A percentile compares a stretch with the other conserved stretches of the same genome.
Conservation (phyloP, 2,888 invertebrate species). For the Drepanosiphum platanoidis region DNA sequence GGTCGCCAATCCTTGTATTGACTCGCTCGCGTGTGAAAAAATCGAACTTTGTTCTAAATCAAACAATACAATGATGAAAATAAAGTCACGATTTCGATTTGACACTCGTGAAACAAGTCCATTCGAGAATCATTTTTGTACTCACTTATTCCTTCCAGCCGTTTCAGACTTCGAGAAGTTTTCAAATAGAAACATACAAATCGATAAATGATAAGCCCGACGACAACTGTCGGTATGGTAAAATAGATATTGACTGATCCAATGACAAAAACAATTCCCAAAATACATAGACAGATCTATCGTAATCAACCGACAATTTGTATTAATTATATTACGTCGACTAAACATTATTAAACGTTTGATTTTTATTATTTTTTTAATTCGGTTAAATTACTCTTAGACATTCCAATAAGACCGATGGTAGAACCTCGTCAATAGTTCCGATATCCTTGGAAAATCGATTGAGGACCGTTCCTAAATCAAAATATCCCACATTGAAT, state of each 20-base stretch:
- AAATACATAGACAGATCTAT: slow-evolving; percentile 83
- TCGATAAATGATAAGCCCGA: slow-evolving; percentile 80
- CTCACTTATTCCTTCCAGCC: slow-evolving; percentile 83
- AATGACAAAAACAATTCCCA: slow-evolving; percentile 80
- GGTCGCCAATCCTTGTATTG: slow-evolving; percentile 88
- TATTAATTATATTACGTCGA: too few species aligned
- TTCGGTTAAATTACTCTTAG: slow-evolving; percentile 68
- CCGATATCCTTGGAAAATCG: slow-evolving; percentile 91
- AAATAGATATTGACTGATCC: slow-evolving; percentile 80
- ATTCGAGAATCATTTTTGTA: too few species aligned
- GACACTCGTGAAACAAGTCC: slow-evolving; percentile 65
- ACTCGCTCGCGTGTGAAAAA: slow-evolving; percentile 89
- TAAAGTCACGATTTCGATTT: too few species aligned
- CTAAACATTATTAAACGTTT: too few species aligned
- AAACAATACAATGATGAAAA: background rate
- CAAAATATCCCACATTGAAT: too few species aligned
- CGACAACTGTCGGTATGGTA: slow-evolving; percentile 76
- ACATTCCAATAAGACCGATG: slow-evolving; percentile 72
- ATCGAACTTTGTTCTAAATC: slow-evolving; percentile 88
- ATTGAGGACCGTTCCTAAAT: slow-evolving; percentile 79
- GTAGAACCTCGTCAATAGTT: slow-evolving; percentile 73
- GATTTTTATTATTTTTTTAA: too few species aligned
- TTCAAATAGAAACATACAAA: slow-evolving; percentile 80
- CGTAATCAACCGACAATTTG: slow-evolving; percentile 68
- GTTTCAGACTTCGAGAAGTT: slow-evolving; percentile 83